phyloP scores from a whole-genome alignment of 53 echinoderm and acorn worm species.

The Zoroaster sp. region DNA sequence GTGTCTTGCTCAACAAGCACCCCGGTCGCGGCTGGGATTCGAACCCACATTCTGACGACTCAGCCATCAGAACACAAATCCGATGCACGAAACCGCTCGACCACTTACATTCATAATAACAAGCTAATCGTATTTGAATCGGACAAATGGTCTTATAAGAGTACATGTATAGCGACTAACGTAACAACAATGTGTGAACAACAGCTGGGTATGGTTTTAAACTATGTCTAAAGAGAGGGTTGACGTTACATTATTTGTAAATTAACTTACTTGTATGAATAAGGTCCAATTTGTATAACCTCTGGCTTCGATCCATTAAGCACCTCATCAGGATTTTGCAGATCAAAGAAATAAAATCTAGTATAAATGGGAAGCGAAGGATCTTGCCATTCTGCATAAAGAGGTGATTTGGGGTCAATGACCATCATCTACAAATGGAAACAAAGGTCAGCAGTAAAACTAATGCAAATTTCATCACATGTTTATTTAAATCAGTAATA shows the following conservation, averaged over 20 bases:
- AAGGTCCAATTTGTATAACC: constrained; percentile 73
- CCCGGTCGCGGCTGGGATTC: too few species aligned
- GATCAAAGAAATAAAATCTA: constrained; percentile 77
- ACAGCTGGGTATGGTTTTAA: background rate
- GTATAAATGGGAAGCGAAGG: constrained; percentile 62
- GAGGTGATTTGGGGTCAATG: constrained; percentile 36
- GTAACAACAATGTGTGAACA: background rate
- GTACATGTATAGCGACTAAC: background rate
- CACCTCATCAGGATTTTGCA: constrained; percentile 75
- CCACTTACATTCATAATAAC: background rate
- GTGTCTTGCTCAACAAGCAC: too few species aligned
- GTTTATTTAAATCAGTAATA: background rate
- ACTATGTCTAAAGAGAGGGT: background rate
- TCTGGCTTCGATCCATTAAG: constrained; percentile 65
- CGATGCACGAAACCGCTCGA: too few species aligned
- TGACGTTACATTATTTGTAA: background rate
- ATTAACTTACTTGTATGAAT: constrained; percentile 70
- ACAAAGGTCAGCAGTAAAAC: background rate
- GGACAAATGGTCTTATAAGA: background rate
- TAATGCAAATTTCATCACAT: background rate
- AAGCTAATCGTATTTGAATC: background rate
- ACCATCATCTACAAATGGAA: constrained; percentile 60
- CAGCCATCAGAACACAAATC: too few species aligned
- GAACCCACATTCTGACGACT: too few species aligned
- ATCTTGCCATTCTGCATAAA: constrained; percentile 53